Evolutionary conservation across 2,113 vertebrate genomes (phyloP).

Genomic region (Halichoeres trimaculatus): DNA sequence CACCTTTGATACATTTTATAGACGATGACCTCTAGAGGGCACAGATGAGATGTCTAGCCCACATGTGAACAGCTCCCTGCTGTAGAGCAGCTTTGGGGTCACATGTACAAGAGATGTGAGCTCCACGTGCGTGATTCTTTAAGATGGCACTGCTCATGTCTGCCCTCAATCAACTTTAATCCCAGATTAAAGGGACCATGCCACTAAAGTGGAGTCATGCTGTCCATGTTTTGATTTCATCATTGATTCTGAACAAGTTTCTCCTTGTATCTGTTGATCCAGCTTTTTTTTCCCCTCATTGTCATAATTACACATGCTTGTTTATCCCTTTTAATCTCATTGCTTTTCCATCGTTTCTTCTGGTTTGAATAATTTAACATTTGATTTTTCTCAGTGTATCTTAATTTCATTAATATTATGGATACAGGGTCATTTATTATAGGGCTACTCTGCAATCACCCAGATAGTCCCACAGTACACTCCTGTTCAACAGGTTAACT

Average conservation of each 20-base stretch:
- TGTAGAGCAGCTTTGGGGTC: slow-evolving; percentile 38
- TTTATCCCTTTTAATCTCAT: background rate
- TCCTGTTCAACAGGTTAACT: background rate
- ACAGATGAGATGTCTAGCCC: slow-evolving; percentile 12
- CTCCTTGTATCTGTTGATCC: background rate
- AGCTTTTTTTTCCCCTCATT: slow-evolving; percentile 8
- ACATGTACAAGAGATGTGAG: slow-evolving; percentile 51
- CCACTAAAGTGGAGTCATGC: slow-evolving; percentile 41
- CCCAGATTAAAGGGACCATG: slow-evolving; percentile 75
- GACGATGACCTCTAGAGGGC: slow-evolving; percentile 58
- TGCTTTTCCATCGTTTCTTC: background rate
- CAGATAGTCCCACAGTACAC: background rate
- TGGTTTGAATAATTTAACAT: background rate
- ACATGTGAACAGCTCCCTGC: slow-evolving; percentile 20
- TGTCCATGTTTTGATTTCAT: slow-evolving; percentile 50
- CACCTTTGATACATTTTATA: background rate
- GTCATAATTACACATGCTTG: background rate
- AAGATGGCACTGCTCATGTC: slow-evolving; percentile 74
- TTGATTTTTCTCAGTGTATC: background rate
- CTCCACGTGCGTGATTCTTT: slow-evolving; percentile 70
- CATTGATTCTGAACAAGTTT: slow-evolving; percentile 39
- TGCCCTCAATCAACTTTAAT: slow-evolving; percentile 77
- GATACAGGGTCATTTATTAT: background rate
- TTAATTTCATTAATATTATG: background rate
- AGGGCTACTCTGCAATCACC: background rate